Evolutionary conservation across 2,113 vertebrate genomes (phyloP), one percentile per base, ranked within the genome.

Genomic region (Zingel zingel): DNA sequence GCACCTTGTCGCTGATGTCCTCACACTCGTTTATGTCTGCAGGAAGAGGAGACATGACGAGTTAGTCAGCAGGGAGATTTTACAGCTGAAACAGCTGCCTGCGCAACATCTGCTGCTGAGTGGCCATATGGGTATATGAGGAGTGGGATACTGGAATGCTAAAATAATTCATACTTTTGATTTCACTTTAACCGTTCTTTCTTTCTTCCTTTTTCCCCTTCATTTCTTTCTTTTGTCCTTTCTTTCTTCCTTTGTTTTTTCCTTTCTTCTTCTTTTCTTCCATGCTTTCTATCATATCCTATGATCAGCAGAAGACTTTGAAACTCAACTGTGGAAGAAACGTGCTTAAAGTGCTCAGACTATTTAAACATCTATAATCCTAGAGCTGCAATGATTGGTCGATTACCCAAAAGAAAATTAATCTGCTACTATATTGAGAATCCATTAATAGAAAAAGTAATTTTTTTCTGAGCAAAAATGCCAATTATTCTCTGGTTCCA

Each of bases 1-100:
- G 94, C 45, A 95, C 95, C n/a, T 96, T 94, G 93, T 92, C 92
- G 14, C 95, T 89, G 93, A 97, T 95, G 93, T 97, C 97, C 43
- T 98, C 96, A 6, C 98, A 99, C 81, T 99, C 97, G 2, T 99
- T 97, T 87, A 99, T 96, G 88, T 99, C 98, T 99, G 92, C 48
- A 70, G 86, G 81, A 36, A 68, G 75, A 74, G 16, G 25, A 83
- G 56, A 88, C 27, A 67, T 14, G 63, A 65, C 6, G 30, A 14
- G 73, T 83, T 66, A 77, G 81, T 79, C 72, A 76, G 66, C 27
- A 1, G 64, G 65, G 54, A 71, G 69, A 61, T 73, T 77, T 74
- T 68, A 61, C 65, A 79, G 73, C 50, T 47, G n/a, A 14, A 79
- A 75, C 88, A 80, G 72, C 73, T 82, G 87, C 64, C 45, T 58